Base-by-base conservation (phyloP, 2,113 vertebrate genomes). In the Mixornis gularis region DNA sequence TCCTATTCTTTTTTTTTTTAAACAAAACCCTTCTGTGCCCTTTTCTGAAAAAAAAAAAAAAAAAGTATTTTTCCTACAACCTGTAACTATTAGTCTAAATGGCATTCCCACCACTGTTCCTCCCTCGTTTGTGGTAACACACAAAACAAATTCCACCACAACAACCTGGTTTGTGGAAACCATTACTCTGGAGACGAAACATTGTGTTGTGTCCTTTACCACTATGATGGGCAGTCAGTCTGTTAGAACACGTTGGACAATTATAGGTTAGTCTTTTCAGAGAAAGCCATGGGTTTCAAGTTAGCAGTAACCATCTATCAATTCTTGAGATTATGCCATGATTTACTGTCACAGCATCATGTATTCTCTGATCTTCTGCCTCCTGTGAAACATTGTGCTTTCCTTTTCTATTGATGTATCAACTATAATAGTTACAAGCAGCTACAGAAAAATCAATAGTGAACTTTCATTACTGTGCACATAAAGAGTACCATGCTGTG, bases 371-470 rank as follows among this genome's bases (percentile, higher is more conserved):
- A 97, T 98, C 98, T 99, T 98, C 97, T 96, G 97, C 97, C 98
- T 98, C 97, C 98, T 95, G 95, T 99, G 98, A 99, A 98, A 98
- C 97, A 98, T 98, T 97, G 97, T 97, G 98, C 98, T 99, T 99
- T 98, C 98, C 98, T 99, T 99, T 97, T 98, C 99, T 99, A 99
- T 99, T 99, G 99, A 99, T 99, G 99, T 99, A 98, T 99, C 99
- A 99, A 99, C 98, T 99, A 98, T 99, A 99, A 99, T 98, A 98
- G 99, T 99, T 99, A 99, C 99, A 99, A 99, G 98, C 98, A 97
- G 98, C 98, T 98, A 98, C 98, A 98, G 98, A 97, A 99, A 98
- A 99, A 99, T 99, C 99, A 99, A 99, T 99, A 98, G 96, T 85
- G 40, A 98, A 98, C 98, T 99, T 99, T 99, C 99, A 98, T 99